A percentile compares a stretch with the other conserved stretches of the same genome.
phyloP scores from a whole-genome alignment of 2,888 invertebrate genomes.

The Tetragonisca angustula region DNA sequence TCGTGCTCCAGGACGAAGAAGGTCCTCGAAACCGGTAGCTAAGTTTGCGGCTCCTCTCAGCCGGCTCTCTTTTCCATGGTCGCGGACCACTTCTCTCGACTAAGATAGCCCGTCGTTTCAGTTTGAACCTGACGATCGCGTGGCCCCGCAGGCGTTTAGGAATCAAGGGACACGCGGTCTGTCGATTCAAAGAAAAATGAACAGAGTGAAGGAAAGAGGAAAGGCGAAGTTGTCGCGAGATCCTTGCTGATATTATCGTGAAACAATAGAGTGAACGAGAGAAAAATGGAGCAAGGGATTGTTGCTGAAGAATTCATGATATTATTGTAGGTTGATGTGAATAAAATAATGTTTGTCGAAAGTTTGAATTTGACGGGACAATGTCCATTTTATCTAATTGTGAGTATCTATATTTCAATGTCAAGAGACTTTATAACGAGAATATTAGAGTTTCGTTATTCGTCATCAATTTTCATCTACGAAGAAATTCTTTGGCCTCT shows the following conservation, averaged over 20 bases:
- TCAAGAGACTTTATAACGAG: too few species aligned
- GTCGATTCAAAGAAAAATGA: slow-evolving; percentile 41
- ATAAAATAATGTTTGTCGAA: too few species aligned
- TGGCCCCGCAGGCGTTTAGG: slow-evolving; percentile 46
- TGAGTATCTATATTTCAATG: too few species aligned
- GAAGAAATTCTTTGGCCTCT: too few species aligned
- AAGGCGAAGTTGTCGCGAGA: neutral
- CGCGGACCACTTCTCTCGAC: slow-evolving; percentile 23
- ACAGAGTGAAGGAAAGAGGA: neutral
- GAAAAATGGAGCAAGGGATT: neutral
- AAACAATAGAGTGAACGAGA: neutral
- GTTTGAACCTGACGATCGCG: slow-evolving; percentile 60
- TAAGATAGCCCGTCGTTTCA: slow-evolving; percentile 51
- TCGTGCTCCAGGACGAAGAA: slow-evolving; percentile 6
- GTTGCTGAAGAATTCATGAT: slow-evolving; percentile 44
- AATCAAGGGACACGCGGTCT: slow-evolving; percentile 61
- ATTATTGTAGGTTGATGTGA: neutral
- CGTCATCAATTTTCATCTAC: too few species aligned
- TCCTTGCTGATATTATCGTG: slow-evolving; percentile 16
- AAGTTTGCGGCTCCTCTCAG: slow-evolving; percentile 29
- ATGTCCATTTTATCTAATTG: too few species aligned
- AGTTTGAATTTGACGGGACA: too few species aligned
- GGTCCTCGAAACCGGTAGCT: slow-evolving; percentile 33
- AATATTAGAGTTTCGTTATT: too few species aligned
- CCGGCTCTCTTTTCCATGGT: neutral